These are phyloP conservation scores for Gastracanthus pulcherrimus DNA, from an alignment of 2,888 invertebrate species.

Conservation along the genomic window DNA sequence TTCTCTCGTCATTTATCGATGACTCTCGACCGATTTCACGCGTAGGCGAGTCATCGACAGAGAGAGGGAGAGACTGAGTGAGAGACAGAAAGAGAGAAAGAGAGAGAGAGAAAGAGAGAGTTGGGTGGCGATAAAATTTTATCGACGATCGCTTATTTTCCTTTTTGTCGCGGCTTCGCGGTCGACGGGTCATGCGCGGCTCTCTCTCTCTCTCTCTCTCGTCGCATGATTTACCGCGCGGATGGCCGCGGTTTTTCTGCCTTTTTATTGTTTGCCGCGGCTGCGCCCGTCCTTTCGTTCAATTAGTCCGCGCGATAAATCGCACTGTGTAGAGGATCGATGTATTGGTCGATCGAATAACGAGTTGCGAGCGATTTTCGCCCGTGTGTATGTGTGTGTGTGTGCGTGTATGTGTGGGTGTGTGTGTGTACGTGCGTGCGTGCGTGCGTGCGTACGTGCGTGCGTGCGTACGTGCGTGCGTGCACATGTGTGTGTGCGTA, in stretches of 20 bases:
- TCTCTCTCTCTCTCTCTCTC: neutral
- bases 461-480: no score
- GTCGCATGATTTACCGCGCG: no score
- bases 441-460: no score
- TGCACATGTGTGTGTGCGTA: no score
- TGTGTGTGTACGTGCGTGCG: no score
- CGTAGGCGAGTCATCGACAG: no score
- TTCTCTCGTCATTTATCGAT: constrained; percentile 24
- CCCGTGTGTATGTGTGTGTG: neutral
- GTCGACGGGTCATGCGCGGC: neutral
- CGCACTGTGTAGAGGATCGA: neutral
- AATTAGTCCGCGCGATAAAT: constrained; percentile 40
- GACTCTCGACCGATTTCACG: neutral
- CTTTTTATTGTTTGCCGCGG: neutral
- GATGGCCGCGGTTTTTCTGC: neutral
- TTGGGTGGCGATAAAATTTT: constrained; percentile 40
- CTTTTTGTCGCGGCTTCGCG: constrained; percentile 6
- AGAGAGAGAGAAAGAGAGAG: no score
- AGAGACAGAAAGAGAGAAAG: no score
- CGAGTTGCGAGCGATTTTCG: neutral
- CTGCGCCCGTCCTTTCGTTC: constrained; percentile 6
- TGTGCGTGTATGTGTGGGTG: no score
- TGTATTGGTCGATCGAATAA: neutral
- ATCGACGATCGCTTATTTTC: constrained; percentile 15
- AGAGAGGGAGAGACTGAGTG: no score